These are phyloP conservation scores for Rhinopomastus cyanomelas DNA, from an alignment of 2,113 vertebrate genomes.

Conservation along the genomic window DNA sequence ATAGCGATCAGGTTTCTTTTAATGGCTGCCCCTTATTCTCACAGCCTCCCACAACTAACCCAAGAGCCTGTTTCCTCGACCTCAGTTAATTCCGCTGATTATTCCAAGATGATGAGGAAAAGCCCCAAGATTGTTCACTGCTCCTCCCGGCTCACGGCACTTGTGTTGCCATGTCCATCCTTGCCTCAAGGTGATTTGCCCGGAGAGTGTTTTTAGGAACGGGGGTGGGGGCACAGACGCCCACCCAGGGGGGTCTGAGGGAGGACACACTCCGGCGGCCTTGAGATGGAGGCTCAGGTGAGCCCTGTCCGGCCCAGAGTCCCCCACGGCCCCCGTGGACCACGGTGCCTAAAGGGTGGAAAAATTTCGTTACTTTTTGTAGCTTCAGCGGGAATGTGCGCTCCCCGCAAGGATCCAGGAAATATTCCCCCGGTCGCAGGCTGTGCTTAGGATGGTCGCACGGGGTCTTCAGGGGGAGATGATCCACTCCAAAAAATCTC, in stretches of 20 bases:
- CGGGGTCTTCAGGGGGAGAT: background rate
- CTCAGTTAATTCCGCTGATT: constrained; percentile 92
- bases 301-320: background rate
- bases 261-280: too few relatives aligned
- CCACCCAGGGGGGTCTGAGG: too few relatives aligned
- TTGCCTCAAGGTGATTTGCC: background rate
- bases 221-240: background rate
- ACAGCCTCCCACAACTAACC: constrained; percentile 88
- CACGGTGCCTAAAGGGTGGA: rapidly evolving
- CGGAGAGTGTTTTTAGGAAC: background rate
- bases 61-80: constrained; percentile 84
- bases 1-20: constrained; percentile 88
- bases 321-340: background rate
- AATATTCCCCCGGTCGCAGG: background rate
- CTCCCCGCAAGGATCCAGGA: background rate
- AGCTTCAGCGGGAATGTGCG: background rate
- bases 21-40: constrained; percentile 89
- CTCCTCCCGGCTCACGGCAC: constrained; percentile 39
- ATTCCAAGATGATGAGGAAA: constrained; percentile 87
- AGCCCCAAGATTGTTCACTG: constrained; percentile 46
- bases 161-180: constrained; percentile 29
- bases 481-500: background rate
- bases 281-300: background rate
- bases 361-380: rapidly evolving
- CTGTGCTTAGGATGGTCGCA: background rate